These are phyloP conservation scores for Oegoconia quadripuncta DNA, from an alignment of 2,888 invertebrate species.

Conservation along the genomic window DNA sequence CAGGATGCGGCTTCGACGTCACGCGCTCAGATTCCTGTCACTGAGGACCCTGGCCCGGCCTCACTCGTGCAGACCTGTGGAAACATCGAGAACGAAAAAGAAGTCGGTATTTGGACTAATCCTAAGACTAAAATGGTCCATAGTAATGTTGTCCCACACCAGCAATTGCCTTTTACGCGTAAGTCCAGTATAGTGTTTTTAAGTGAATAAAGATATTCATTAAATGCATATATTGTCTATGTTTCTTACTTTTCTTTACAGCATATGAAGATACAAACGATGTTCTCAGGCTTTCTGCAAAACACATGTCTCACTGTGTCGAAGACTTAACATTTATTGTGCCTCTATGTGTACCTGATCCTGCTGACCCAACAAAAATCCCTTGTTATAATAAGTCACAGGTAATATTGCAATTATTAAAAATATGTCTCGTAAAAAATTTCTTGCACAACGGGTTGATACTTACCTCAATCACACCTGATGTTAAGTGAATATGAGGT, in stretches of 20 bases:
- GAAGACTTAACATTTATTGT: constrained; percentile 78
- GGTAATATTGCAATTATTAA: no score
- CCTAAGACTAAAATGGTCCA: constrained; percentile 74
- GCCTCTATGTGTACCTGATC: constrained; percentile 81
- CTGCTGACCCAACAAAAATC: constrained; percentile 78
- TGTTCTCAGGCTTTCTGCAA: constrained; percentile 55
- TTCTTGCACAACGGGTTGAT: no score
- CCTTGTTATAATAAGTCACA: constrained; percentile 85
- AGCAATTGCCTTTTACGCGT: constrained; percentile 68
- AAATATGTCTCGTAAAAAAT: no score
- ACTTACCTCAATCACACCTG: no score
- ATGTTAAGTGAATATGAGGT: no score
- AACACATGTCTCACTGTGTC: constrained; percentile 68
- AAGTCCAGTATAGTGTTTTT: constrained; percentile 28
- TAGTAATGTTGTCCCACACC: constrained; percentile 64
- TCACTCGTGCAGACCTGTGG: constrained; percentile 64
- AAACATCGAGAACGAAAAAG: constrained; percentile 69
- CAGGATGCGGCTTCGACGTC: constrained; percentile 73
- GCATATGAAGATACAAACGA: constrained; percentile 82
- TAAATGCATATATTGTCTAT: no score
- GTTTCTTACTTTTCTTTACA: constrained; percentile 38
- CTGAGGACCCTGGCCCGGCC: constrained; percentile 61
- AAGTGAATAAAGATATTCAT: not conserved
- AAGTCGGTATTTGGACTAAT: constrained; percentile 74
- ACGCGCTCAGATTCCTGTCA: constrained; percentile 42